These are phyloP conservation scores for Lytechinus pictus DNA, from an alignment of 35 echinoderm and acorn worm genomes.

Conservation along the genomic window DNA sequence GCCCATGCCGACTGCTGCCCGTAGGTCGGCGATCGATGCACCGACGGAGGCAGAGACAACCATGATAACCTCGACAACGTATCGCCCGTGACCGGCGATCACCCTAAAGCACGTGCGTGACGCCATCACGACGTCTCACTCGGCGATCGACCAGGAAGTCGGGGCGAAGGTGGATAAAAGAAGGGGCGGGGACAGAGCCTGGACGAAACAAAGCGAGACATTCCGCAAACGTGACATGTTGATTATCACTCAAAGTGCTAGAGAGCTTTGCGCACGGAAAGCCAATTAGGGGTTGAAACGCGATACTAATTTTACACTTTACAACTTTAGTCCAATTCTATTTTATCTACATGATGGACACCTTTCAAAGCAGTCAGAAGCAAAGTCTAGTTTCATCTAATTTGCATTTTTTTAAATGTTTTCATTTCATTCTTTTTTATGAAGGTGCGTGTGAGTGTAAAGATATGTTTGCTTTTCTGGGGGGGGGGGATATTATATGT, in stretches of 20 bases:
- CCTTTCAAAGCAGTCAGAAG: neutral
- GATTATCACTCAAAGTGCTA: neutral
- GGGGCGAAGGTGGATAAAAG: slow-evolving; percentile 33
- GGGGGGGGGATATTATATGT: too few relatives aligned
- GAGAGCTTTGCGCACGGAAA: slow-evolving; percentile 16
- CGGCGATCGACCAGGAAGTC: neutral
- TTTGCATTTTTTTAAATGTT: neutral
- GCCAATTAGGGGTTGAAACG: neutral
- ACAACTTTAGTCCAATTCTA: neutral
- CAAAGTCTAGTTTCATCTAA: neutral
- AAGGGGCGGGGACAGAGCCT: neutral
- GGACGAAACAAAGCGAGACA: neutral
- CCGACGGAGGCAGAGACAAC: slow-evolving; percentile 28
- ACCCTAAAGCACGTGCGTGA: slow-evolving; percentile 29
- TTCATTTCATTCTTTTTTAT: neutral
- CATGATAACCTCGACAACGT: slow-evolving; percentile 22
- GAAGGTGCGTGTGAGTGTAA: too few relatives aligned
- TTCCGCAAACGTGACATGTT: neutral
- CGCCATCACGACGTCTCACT: slow-evolving; percentile 41
- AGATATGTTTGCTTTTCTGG: too few relatives aligned
- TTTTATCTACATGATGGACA: neutral
- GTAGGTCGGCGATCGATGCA: slow-evolving; percentile 41
- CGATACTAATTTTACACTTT: slow-evolving; percentile 1
- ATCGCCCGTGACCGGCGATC: slow-evolving; percentile 39
- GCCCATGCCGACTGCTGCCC: slow-evolving; percentile 38